Percentiles rank a stretch among this genome's conserved stretches.
phyloP scores from a whole-genome alignment of 2,888 invertebrate genomes.

The Lithophane socia region DNA sequence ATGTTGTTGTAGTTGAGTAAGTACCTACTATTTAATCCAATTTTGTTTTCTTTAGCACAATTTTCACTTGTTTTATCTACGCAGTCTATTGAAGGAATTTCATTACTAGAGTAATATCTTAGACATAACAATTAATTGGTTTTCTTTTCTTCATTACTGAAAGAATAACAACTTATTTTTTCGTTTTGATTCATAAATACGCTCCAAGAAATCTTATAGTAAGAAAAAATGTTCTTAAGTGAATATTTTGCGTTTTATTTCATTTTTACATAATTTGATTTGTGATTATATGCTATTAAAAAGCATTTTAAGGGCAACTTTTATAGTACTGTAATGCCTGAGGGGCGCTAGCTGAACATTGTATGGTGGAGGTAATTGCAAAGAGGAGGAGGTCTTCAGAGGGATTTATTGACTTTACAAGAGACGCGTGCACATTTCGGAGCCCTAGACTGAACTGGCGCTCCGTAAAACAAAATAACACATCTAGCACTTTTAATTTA shows the following conservation, averaged over 20 bases:
- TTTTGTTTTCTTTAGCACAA: not conserved
- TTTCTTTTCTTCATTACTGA: constrained; percentile 15
- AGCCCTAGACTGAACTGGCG: too few relatives aligned
- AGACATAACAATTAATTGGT: constrained; percentile 1
- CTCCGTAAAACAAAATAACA: too few relatives aligned
- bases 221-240: not conserved
- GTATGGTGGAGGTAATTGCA: too few relatives aligned
- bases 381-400: too few relatives aligned
- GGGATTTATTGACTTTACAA: too few relatives aligned
- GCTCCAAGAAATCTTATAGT: not conserved
- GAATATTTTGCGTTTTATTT: not conserved
- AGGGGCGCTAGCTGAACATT: too few relatives aligned
- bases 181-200: constrained; percentile 2
- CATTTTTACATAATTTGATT: not conserved
- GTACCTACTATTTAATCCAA: not conserved
- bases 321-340: too few relatives aligned
- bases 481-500: too few relatives aligned
- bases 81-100: constrained; percentile 16
- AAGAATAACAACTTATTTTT: constrained; percentile 1
- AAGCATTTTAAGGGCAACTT: not conserved
- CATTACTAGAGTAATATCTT: constrained; percentile 15
- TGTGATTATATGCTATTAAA: not conserved
- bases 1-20: not conserved
- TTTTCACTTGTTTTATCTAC: constrained; percentile 9
- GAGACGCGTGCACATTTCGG: too few relatives aligned